These are phyloP conservation scores for Dolichoris vasculosae DNA, from an alignment of 1,140 invertebrate species.

Conservation along the genomic window DNA sequence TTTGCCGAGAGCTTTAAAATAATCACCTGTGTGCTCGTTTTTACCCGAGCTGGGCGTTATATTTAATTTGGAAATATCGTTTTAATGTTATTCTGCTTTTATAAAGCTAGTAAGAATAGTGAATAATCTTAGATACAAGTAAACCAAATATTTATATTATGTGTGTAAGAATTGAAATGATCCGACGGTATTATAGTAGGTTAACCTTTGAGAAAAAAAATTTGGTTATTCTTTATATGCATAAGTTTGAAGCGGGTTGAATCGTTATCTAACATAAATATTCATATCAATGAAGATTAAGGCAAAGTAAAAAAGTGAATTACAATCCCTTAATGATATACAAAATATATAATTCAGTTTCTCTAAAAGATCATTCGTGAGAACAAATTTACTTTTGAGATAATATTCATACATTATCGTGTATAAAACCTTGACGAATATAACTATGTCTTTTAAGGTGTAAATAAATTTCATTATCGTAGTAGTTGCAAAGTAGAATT, in stretches of 20 bases:
- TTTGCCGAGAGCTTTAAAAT: background rate
- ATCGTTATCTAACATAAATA: slow-evolving; percentile 2
- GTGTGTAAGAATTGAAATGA: background rate
- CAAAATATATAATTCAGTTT: background rate
- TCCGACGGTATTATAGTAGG: background rate
- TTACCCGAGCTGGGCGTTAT: background rate
- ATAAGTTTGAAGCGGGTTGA: background rate
- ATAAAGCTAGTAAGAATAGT: background rate
- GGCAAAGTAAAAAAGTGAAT: background rate
- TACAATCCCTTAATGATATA: background rate
- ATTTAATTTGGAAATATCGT: background rate
- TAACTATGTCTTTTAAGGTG: background rate
- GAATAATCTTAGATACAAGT: background rate
- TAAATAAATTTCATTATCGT: background rate
- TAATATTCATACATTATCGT: background rate
- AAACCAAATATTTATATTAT: background rate
- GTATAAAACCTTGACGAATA: too few relatives aligned
- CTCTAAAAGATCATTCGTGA: background rate
- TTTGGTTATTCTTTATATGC: background rate
- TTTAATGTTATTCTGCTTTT: background rate
- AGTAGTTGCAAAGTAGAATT: background rate
- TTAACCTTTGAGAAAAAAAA: background rate
- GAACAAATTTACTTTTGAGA: background rate
- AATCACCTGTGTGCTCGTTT: background rate
- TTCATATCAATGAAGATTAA: background rate